Evolutionary conservation across 92 coral and sea anemone species (phyloP), one percentile per base, ranked within the genome.

Genomic region (Zoanthus sansibaricus): DNA sequence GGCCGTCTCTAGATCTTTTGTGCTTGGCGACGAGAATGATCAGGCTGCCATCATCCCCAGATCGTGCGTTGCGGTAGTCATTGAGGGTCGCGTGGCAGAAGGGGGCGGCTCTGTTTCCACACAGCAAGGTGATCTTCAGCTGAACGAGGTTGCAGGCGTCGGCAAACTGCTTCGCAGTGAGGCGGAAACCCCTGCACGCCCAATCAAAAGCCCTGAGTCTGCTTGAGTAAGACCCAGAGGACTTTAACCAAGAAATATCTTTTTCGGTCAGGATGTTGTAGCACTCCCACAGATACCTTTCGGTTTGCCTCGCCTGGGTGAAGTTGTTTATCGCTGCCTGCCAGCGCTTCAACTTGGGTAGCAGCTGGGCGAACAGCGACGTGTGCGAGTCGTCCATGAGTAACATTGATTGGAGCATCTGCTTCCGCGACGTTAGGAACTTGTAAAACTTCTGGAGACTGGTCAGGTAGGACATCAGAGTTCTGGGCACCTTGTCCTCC

Each of bases 401-500:
- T 0, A 78, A 69, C 87, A 83, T 83, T 18, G n/a, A 33, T 2
- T 7, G 20, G 5, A n/a, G 14, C 31, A 69, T 12, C 67, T 59
- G 67, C 20, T 83, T 71, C 11, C 14, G 9, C 0, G 77, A 68
- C 0, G 78, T 83, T 0, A 51, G 15, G 48, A 64, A 83, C 1
- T 11, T n/a, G 5, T 48, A 45, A 42, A 83, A 83, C 1, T 58
- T 54, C 56, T 83, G 79, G 4, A 72, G 75, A 49, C 87, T 83
- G 16, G 45, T 83, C 5, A 64, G 14, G 16, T 83, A 83, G 10
- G 78, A 83, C 13, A 83, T 47, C 1, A 83, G 20, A 0, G 87
- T 83, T 4, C 87, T 78, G 3, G 77, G 87, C 3, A 78, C 87
- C 47, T 47, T 71, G 16, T 30, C 33, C 15, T 71, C 75, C 47